Evolutionary conservation across 2,113 vertebrate genomes (phyloP).

Genomic region (Aegithalos caudatus): DNA sequence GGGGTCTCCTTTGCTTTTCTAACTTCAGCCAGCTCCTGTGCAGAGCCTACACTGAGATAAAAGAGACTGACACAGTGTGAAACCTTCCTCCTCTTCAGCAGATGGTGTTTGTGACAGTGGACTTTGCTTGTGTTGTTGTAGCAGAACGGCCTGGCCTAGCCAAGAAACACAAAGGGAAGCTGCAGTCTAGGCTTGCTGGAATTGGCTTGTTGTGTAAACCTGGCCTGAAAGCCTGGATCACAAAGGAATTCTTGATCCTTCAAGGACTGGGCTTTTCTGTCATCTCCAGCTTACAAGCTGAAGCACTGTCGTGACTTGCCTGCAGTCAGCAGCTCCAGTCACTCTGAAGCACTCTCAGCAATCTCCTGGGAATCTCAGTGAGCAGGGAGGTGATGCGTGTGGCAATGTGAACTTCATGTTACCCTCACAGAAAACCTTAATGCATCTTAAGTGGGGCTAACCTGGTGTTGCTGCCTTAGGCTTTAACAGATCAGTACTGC

Average conservation of each 20-base stretch:
- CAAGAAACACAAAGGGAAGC: not conserved
- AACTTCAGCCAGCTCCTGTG: constrained; percentile 22
- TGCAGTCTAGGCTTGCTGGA: not conserved
- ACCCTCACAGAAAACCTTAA: not conserved
- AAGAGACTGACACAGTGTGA: constrained; percentile 46
- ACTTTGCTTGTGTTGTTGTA: constrained; percentile 23
- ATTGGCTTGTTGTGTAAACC: not conserved
- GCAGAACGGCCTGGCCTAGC: not conserved
- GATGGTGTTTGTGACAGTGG: constrained; percentile 56
- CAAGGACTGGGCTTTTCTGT: not conserved
- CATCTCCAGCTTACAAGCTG: not conserved
- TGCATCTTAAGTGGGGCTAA: not conserved
- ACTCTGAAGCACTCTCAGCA: not conserved
- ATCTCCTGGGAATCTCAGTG: not conserved
- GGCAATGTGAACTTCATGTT: not conserved
- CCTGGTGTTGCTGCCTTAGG: not conserved
- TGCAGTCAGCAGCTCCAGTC: not conserved
- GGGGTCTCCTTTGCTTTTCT: constrained; percentile 20
- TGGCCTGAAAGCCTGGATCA: not conserved
- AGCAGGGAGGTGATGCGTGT: not conserved
- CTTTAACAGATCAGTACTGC: not conserved
- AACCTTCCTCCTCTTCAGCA: constrained; percentile 62
- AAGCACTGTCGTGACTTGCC: not conserved
- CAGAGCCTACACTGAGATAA: constrained; percentile 44
- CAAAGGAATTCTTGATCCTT: not conserved